Percentiles rank a stretch among this genome's conserved stretches.
phyloP scores from a whole-genome alignment of 2,113 vertebrate genomes.

The Oxygymnocypris stewartii region DNA sequence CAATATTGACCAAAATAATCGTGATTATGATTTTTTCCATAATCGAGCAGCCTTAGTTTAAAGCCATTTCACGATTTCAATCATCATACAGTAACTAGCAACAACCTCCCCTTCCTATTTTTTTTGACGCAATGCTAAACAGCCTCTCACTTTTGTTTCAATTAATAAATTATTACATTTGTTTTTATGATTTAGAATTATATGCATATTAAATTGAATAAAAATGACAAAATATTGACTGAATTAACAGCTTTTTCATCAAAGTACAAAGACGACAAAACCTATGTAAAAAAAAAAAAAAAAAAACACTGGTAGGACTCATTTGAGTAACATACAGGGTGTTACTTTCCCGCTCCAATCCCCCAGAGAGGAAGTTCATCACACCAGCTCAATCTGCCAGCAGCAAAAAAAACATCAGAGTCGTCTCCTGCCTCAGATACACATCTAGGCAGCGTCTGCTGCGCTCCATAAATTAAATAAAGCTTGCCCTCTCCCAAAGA shows the following conservation, averaged over 20 bases:
- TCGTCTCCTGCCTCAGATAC: constrained; percentile 50
- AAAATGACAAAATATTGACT: neutral
- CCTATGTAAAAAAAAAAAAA: neutral
- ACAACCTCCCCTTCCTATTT: too few species aligned
- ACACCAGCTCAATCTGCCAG: constrained; percentile 51
- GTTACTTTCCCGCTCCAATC: constrained; percentile 48
- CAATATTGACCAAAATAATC: too few species aligned
- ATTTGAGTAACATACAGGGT: constrained; percentile 48
- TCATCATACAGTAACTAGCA: too few species aligned
- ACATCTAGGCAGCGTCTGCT: constrained; percentile 42
- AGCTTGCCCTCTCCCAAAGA: constrained; percentile 44
- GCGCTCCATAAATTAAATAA: constrained; percentile 58
- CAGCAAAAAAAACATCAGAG: constrained; percentile 45
- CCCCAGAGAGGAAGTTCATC: constrained; percentile 51
- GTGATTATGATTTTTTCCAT: too few species aligned
- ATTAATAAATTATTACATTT: neutral
- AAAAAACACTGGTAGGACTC: constrained; percentile 16
- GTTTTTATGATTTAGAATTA: neutral
- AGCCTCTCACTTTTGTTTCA: neutral
- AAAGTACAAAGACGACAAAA: neutral
- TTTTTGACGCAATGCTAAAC: too few species aligned
- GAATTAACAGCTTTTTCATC: neutral
- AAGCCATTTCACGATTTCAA: too few species aligned
- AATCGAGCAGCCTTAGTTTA: too few species aligned
- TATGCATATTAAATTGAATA: neutral